These are phyloP conservation scores for Alouatta palliata DNA, from an alignment of 2,113 vertebrate species.

Conservation along the genomic window DNA sequence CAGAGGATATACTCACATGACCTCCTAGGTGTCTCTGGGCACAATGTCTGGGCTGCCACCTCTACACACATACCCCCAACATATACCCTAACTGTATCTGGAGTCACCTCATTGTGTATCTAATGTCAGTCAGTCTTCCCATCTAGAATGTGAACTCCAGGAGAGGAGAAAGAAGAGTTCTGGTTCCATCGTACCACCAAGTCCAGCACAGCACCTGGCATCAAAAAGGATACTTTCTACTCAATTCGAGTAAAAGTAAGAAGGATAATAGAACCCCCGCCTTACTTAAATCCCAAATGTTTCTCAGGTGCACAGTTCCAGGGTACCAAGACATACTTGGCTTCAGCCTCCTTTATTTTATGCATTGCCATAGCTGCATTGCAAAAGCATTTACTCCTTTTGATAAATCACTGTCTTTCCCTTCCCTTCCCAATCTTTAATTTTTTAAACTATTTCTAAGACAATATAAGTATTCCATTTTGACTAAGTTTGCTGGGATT, in stretches of 20 bases:
- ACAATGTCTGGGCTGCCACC: neutral
- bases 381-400: neutral
- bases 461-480: neutral
- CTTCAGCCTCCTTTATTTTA: neutral
- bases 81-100: neutral
- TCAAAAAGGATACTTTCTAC: neutral
- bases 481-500: neutral
- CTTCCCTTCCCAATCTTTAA: neutral
- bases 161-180: neutral
- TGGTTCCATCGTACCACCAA: neutral
- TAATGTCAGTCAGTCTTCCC: too few relatives aligned
- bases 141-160: neutral
- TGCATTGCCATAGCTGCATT: too few relatives aligned
- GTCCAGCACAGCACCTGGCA: neutral
- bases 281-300: neutral
- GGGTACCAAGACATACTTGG: neutral
- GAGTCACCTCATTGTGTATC: neutral
- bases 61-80: neutral
- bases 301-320: neutral
- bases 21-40: neutral
- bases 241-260: neutral
- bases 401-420: neutral
- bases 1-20: neutral
- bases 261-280: neutral
- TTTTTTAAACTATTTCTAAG: neutral